phyloP scores from a whole-genome alignment of 2,888 invertebrate species.

The Chelonus formosanus region DNA sequence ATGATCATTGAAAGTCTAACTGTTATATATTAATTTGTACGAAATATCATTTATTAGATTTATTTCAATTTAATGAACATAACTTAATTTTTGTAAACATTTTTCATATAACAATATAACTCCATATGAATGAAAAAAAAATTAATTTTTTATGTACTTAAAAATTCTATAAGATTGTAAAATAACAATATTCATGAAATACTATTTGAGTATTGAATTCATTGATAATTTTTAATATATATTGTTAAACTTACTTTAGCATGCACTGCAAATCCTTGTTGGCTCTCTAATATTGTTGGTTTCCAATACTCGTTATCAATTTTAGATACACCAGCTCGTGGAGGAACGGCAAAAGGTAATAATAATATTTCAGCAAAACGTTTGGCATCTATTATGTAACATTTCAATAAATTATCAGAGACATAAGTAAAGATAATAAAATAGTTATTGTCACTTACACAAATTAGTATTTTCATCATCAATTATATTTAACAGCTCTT shows the following conservation, averaged over 20 bases:
- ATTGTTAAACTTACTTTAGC: conserved; percentile 3
- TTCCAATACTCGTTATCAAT: not conserved
- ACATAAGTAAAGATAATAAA: not conserved
- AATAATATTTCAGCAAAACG: conserved; percentile 1
- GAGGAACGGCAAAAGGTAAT: not conserved
- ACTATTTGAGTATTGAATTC: no score
- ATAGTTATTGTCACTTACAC: conserved; percentile 1
- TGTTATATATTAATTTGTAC: no score
- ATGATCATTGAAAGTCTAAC: no score
- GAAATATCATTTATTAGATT: no score
- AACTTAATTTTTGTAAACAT: no score
- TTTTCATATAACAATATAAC: no score
- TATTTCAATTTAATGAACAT: no score
- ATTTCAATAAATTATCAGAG: not conserved
- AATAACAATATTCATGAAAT: no score
- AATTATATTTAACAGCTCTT: conserved; percentile 5
- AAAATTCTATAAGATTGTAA: no score
- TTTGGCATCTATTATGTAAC: not conserved
- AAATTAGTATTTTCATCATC: not conserved
- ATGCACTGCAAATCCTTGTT: conserved; percentile 1
- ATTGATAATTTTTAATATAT: no score
- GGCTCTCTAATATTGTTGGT: not conserved
- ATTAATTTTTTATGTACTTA: no score
- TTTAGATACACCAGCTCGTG: not conserved
- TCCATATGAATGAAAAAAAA: no score